Conservation (phyloP, 2,113 vertebrate genomes). For the Varanus komodoensis region DNA sequence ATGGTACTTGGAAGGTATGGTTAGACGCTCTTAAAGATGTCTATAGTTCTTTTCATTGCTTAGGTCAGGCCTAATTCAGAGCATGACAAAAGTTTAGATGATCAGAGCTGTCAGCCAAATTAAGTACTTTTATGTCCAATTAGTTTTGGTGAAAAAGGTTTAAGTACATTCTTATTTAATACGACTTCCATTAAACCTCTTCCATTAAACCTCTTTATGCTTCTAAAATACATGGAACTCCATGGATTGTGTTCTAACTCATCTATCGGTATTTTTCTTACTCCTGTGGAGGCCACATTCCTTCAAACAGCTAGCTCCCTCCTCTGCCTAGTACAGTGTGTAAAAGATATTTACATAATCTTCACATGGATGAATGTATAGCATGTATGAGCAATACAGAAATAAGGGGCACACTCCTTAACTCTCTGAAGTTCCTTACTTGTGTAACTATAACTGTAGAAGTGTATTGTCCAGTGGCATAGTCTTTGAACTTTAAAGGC, state of each 20-base stretch:
- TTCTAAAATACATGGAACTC: neutral
- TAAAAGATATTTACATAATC: neutral
- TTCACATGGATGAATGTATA: neutral
- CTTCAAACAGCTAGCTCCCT: neutral
- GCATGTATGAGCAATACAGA: neutral
- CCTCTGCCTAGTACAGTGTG: too few relatives aligned
- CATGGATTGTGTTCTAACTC: neutral
- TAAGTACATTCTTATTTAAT: neutral
- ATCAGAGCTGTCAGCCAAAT: neutral
- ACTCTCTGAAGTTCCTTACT: neutral
- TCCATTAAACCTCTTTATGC: neutral
- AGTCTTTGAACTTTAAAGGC: neutral
- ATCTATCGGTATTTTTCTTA: neutral
- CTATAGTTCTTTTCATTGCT: too few relatives aligned
- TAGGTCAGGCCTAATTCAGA: neutral
- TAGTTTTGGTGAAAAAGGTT: neutral
- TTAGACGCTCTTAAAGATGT: too few relatives aligned
- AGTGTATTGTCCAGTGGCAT: neutral
- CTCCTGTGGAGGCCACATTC: neutral
- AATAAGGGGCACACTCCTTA: neutral
- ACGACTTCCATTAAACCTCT: too few relatives aligned
- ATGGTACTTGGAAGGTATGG: too few relatives aligned
- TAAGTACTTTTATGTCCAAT: neutral
- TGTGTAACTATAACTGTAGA: neutral
- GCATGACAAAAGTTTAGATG: neutral